A percentile compares a stretch with the other conserved stretches of the same genome.
phyloP scores from a whole-genome alignment of 2,888 invertebrate genomes.

The Formica aserva region DNA sequence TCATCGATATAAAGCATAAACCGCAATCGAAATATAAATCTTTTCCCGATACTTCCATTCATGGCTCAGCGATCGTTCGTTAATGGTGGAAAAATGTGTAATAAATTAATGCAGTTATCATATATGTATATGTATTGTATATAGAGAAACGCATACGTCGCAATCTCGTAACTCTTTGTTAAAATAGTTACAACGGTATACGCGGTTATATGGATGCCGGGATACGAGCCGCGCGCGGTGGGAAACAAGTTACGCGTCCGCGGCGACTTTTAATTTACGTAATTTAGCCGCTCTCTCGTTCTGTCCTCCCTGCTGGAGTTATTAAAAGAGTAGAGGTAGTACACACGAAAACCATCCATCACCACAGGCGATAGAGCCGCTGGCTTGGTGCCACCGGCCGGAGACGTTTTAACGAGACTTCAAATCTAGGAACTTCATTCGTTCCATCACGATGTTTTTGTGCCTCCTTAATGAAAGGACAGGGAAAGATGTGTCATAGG shows the following conservation, averaged over 20 bases:
- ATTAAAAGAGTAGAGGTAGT: slow-evolving; percentile 63
- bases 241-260: slow-evolving; percentile 55
- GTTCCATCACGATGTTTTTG: slow-evolving; percentile 58
- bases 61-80: neutral
- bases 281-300: slow-evolving; percentile 62
- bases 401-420: slow-evolving; percentile 71
- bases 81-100: neutral
- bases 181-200: slow-evolving; percentile 40
- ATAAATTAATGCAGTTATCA: slow-evolving; percentile 51
- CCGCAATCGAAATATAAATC: neutral
- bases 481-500: slow-evolving; percentile 54
- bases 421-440: slow-evolving; percentile 73
- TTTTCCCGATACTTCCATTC: neutral
- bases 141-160: slow-evolving; percentile 54
- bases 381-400: slow-evolving; percentile 65
- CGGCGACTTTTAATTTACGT: slow-evolving; percentile 65
- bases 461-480: slow-evolving; percentile 50
- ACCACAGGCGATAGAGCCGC: slow-evolving; percentile 68
- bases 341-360: slow-evolving; percentile 72
- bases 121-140: neutral
- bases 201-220: slow-evolving; percentile 31
- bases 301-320: slow-evolving; percentile 45
- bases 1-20: neutral
- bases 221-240: neutral
- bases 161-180: slow-evolving; percentile 59